Evolutionary conservation across 2,113 vertebrate species (phyloP).

Genomic region (Clupea harengus): DNA sequence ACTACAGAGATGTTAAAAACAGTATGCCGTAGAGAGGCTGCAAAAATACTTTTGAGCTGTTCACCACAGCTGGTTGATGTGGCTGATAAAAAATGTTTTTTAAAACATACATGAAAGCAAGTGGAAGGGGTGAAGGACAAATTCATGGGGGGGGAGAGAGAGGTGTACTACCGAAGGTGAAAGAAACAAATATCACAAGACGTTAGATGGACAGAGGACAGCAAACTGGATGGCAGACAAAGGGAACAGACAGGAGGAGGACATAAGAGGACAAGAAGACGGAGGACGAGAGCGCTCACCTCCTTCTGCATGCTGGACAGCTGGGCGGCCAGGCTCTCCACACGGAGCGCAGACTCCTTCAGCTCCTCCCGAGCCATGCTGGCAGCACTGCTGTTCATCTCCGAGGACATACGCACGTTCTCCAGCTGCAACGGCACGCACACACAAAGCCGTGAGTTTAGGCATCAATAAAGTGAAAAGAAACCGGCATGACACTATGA

Average conservation of each 20-base stretch:
- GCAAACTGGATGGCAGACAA: not conserved
- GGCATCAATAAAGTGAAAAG: not conserved
- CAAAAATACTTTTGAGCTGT: not conserved
- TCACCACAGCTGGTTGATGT: not conserved
- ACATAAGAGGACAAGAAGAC: not conserved
- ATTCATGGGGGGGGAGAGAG: too few relatives aligned
- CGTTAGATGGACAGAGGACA: not conserved
- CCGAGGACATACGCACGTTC: constrained; percentile 75
- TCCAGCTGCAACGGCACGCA: constrained; percentile 73
- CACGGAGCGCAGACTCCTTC: constrained; percentile 74
- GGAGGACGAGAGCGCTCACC: constrained; percentile 55
- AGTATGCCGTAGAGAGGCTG: not conserved
- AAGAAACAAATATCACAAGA: too few relatives aligned
- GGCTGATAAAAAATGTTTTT: not conserved
- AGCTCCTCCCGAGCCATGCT: constrained; percentile 82
- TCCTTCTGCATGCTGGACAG: constrained; percentile 82
- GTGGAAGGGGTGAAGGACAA: too few relatives aligned
- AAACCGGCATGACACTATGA: not conserved
- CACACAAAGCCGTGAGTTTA: not conserved
- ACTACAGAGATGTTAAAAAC: not conserved
- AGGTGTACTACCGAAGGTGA: too few relatives aligned
- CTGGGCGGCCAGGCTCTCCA: constrained; percentile 79
- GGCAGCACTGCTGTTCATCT: constrained; percentile 79
- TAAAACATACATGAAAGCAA: not conserved
- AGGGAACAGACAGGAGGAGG: not conserved